Conservation (phyloP, 2,113 vertebrate species). For the Sarotherodon lohbergeri region DNA sequence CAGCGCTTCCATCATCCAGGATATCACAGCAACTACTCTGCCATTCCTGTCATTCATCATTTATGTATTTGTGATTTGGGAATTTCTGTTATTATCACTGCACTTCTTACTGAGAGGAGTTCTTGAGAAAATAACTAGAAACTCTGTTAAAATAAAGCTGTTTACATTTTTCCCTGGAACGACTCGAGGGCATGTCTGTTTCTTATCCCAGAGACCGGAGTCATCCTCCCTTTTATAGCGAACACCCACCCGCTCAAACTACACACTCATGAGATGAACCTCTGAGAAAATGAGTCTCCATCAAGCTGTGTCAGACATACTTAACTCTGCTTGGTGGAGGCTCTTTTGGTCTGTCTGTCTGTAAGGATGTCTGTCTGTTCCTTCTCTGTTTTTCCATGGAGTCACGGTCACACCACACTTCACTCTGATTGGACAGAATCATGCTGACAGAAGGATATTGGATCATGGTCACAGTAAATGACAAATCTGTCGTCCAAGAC, state of each 20-base stretch:
- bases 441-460: constrained; percentile 3
- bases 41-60: background rate
- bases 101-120: background rate
- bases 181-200: constrained; percentile 18
- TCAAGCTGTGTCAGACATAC: background rate
- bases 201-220: constrained; percentile 31
- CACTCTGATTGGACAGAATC: constrained; percentile 7
- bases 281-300: background rate
- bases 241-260: constrained; percentile 18
- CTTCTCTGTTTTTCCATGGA: background rate
- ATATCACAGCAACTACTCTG: background rate
- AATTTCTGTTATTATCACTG: background rate
- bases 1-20: background rate
- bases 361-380: background rate
- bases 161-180: constrained; percentile 52
- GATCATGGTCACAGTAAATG: constrained; percentile 30
- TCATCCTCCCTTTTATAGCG: constrained; percentile 21
- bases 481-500: constrained; percentile 32
- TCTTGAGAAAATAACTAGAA: constrained; percentile 12
- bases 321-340: background rate
- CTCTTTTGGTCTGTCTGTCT: background rate
- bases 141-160: constrained; percentile 29
- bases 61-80: background rate
- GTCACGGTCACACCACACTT: background rate
- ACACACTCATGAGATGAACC: background rate